Evolutionary conservation across 2,797 vertebrate genomes (phyloP).

Genomic region (Chiroxiphia lanceolata): DNA sequence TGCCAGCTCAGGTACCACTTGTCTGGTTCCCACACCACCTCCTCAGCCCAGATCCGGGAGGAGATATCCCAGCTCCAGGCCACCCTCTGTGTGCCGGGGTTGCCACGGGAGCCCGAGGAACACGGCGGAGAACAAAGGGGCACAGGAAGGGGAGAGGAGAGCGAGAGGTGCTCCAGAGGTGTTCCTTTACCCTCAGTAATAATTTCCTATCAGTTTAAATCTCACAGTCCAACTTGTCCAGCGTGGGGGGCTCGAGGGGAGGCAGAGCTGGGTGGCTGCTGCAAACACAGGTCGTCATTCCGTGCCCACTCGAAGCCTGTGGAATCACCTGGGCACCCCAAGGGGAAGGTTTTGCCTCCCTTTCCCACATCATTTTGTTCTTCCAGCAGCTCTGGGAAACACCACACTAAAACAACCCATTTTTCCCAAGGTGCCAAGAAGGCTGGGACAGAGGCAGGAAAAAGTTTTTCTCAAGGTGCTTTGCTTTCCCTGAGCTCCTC

Average conservation of each 20-base stretch:
- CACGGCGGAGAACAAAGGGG: accelerated
- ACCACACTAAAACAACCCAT: not conserved
- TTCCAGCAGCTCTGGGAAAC: not conserved
- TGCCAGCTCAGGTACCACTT: not conserved
- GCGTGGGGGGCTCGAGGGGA: not conserved
- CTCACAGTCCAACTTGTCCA: not conserved
- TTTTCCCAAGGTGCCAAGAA: not conserved
- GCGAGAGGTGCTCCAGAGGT: not conserved
- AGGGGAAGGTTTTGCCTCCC: not conserved
- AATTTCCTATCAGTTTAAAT: not conserved
- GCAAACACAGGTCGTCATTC: accelerated
- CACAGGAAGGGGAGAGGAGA: not conserved
- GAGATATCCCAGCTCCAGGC: not conserved
- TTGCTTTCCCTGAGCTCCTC: not conserved
- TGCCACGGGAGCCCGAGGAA: not conserved
- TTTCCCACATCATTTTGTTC: not conserved
- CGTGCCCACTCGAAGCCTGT: not conserved
- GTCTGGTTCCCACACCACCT: not conserved
- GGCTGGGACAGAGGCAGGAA: not conserved
- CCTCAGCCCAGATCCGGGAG: not conserved
- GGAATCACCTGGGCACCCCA: not conserved
- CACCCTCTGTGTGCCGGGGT: not conserved
- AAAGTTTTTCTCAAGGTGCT: not conserved
- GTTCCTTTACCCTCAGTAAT: not conserved
- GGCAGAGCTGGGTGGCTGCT: not conserved